A percentile compares a stretch with the other conserved stretches of the same genome.
Evolutionary conservation across 2,113 vertebrate genomes (phyloP).

Genomic region (Leptobrachium leishanense): DNA sequence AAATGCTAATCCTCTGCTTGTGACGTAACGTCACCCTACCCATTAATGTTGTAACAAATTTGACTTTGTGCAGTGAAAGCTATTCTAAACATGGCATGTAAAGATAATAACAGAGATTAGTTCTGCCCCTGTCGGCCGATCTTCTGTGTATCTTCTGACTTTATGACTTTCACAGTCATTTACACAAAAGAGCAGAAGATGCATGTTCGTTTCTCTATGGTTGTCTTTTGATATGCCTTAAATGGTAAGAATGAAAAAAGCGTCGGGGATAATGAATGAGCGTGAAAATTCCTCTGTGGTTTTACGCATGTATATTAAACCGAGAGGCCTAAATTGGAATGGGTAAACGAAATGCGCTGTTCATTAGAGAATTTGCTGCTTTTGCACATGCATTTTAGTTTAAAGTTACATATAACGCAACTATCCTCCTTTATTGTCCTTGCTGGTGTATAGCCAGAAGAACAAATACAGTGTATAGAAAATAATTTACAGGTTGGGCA

Average conservation of each 20-base stretch:
- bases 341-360: too few species aligned
- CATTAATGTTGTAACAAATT: slow-evolving; percentile 19
- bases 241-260: neutral
- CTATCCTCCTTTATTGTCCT: too few species aligned
- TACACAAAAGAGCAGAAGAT: slow-evolving; percentile 1
- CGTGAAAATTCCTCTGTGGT: neutral
- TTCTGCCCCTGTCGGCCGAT: slow-evolving; percentile 15
- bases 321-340: too few species aligned
- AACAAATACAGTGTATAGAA: too few species aligned
- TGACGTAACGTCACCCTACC: slow-evolving; percentile 20
- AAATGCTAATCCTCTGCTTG: slow-evolving; percentile 33
- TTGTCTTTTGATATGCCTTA: neutral
- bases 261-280: neutral
- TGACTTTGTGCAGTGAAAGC: slow-evolving; percentile 7
- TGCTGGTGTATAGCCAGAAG: too few species aligned
- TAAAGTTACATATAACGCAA: too few species aligned
- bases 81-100: neutral
- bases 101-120: slow-evolving; percentile 37
- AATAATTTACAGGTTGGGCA: too few species aligned
- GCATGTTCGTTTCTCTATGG: slow-evolving; percentile 5
- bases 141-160: slow-evolving; percentile 29
- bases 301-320: too few species aligned
- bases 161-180: slow-evolving; percentile 31
- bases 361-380: too few species aligned
- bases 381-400: too few species aligned